phyloP scores from a whole-genome alignment of 2,797 vertebrate genomes.

The Darevskia nairensis region DNA sequence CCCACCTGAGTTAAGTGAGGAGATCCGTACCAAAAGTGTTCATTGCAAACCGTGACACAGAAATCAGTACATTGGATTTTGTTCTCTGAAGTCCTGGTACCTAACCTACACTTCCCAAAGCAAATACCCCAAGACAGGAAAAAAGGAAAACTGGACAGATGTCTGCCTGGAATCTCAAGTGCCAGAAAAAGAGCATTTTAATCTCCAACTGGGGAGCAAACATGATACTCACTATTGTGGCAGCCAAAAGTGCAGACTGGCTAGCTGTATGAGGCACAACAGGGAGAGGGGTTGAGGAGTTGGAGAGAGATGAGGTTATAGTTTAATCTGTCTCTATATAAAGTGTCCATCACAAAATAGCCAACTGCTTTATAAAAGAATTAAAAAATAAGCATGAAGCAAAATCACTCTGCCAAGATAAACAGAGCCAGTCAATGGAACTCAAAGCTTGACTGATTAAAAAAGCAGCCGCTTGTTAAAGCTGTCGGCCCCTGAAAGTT shows the following conservation, averaged over 20 bases:
- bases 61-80: slow-evolving; percentile 55
- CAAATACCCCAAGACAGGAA: slow-evolving; percentile 49
- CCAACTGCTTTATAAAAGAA: slow-evolving; percentile 45
- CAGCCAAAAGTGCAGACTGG: slow-evolving; percentile 34
- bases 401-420: slow-evolving; percentile 33
- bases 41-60: slow-evolving; percentile 39
- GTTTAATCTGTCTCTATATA: slow-evolving; percentile 18
- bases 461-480: slow-evolving; percentile 33
- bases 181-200: slow-evolving; percentile 60
- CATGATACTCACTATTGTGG: slow-evolving; percentile 70
- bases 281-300: background rate
- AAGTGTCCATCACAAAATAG: slow-evolving; percentile 25
- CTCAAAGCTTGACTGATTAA: slow-evolving; percentile 2
- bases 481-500: slow-evolving; percentile 28
- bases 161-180: slow-evolving; percentile 54
- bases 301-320: background rate
- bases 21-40: slow-evolving; percentile 52
- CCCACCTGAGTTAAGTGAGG: slow-evolving; percentile 43
- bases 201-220: slow-evolving; percentile 43
- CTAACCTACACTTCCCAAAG: background rate
- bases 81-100: slow-evolving; percentile 42
- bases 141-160: slow-evolving; percentile 51
- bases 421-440: slow-evolving; percentile 17
- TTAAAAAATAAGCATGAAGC: slow-evolving; percentile 30
- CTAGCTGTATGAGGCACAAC: slow-evolving; percentile 28